Base-by-base conservation (phyloP, 2,888 invertebrate genomes). In the Pharmacophagus antenor region DNA sequence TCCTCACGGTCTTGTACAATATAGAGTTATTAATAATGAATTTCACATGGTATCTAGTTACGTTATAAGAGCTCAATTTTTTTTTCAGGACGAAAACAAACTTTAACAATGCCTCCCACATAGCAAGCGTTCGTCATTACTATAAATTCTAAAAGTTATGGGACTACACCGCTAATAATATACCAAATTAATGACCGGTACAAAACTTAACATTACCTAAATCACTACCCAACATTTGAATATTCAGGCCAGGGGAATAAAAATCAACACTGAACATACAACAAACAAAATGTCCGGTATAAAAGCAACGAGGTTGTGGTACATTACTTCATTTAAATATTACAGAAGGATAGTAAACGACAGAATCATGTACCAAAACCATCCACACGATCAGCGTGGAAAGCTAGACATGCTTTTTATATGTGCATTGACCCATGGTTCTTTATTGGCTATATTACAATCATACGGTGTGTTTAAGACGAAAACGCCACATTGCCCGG, bases 281-380 rank as follows among this genome's bases (percentile, higher is more conserved):
- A n/a, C 10, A 37, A 37, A 15, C 37, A 52, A 41, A 41, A 25
- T 20, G 23, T n/a, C 73, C 52, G 77, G 79, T 15, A 74, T 81
- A 25, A 85, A 85, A 65, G 86, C 87, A 2, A 75, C 79, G 0
- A 81, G 70, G 17, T 71, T 86, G 1, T 87, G 84, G 84, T 65
- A 74, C 31, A 63, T 70, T 1, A 84, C 82, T 1, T 72, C 81
- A 0, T 69, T 1, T 27, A 79, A 79, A 48, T 72, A 80, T 41
- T 70, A 76, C 7, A 50, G 54, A 8, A 68, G 62, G 0, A 62
- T 73, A 12, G 23, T 84, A 1, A 60, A 62, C 0, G 65, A 77
- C 8, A 70, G 72, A 3, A 5, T 65, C 0, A 62, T 37, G 41
- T 56, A 18, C 6, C 44, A 42, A 5, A 62, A 63, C 0, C 59